Evolutionary conservation across 2,113 vertebrate genomes (phyloP).

Genomic region (Chascanopsetta lugubris): DNA sequence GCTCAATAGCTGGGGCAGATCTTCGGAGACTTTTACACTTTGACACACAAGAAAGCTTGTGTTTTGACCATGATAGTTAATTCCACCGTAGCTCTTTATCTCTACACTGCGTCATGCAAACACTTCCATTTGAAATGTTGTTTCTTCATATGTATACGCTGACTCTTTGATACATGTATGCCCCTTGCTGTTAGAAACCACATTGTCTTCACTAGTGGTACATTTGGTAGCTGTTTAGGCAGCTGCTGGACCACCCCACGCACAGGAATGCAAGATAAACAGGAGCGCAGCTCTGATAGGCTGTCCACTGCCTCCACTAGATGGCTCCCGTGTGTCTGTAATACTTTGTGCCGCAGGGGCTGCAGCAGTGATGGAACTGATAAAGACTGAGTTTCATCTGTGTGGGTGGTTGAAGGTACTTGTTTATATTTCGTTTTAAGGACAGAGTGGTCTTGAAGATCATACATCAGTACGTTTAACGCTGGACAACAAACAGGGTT

Average conservation of each 20-base stretch:
- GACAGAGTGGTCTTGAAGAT: not conserved
- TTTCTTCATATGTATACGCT: slow-evolving; percentile 5
- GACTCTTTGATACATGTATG: not conserved
- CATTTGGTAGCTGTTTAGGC: slow-evolving; percentile 24
- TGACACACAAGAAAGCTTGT: not conserved
- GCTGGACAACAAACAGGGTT: not conserved
- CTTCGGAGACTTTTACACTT: slow-evolving; percentile 13
- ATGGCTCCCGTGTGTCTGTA: slow-evolving; percentile 51
- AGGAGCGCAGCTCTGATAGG: not conserved
- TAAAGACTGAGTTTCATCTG: not conserved
- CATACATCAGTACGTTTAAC: not conserved
- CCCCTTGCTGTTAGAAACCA: not conserved
- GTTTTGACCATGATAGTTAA: not conserved
- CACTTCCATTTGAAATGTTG: not conserved
- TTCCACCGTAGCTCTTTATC: not conserved
- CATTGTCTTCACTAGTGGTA: slow-evolving; percentile 6
- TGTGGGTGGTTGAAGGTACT: slow-evolving; percentile 7
- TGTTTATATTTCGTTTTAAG: not conserved
- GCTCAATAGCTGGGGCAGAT: not conserved
- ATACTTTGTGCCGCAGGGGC: slow-evolving; percentile 11
- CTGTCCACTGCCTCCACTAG: slow-evolving; percentile 58
- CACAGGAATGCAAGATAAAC: slow-evolving; percentile 27
- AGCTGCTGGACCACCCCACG: slow-evolving; percentile 40
- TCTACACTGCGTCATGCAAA: not conserved
- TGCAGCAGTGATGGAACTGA: slow-evolving; percentile 13